phyloP scores from a whole-genome alignment of 2,113 vertebrate species.

The Carlito syrichta region DNA sequence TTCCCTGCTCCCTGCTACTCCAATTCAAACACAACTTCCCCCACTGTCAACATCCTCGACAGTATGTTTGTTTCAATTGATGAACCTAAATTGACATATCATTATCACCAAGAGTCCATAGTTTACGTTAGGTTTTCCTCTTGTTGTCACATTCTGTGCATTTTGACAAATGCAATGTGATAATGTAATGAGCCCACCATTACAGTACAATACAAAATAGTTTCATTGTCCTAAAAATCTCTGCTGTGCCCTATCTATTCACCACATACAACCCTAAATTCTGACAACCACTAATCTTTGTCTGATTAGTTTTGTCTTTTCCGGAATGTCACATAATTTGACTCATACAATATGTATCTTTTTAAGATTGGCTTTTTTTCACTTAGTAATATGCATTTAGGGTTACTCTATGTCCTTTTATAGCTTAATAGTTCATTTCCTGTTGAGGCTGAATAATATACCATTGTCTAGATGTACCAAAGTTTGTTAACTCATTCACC shows the following conservation, averaged over 20 bases:
- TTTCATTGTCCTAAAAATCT: not conserved
- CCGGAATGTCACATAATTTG: not conserved
- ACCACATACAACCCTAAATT: not conserved
- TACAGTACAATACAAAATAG: not conserved
- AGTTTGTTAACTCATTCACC: not conserved
- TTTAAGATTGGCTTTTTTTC: not conserved
- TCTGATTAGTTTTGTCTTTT: not conserved
- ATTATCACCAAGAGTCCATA: not conserved
- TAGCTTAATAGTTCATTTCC: not conserved
- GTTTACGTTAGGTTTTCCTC: not conserved
- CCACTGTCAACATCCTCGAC: not conserved
- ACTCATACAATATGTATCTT: not conserved
- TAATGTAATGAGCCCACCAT: not conserved
- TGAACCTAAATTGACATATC: not conserved
- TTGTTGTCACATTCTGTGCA: not conserved
- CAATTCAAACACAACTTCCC: not conserved
- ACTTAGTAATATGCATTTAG: not conserved
- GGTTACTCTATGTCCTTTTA: not conserved
- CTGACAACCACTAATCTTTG: not conserved
- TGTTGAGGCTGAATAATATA: not conserved
- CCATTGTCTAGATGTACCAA: not conserved
- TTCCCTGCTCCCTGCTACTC: not conserved
- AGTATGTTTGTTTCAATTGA: not conserved
- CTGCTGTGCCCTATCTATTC: not conserved
- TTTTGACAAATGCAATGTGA: not conserved